These are phyloP conservation scores for Callopanchax toddi DNA, from an alignment of 2,113 vertebrate genomes.

Conservation along the genomic window DNA sequence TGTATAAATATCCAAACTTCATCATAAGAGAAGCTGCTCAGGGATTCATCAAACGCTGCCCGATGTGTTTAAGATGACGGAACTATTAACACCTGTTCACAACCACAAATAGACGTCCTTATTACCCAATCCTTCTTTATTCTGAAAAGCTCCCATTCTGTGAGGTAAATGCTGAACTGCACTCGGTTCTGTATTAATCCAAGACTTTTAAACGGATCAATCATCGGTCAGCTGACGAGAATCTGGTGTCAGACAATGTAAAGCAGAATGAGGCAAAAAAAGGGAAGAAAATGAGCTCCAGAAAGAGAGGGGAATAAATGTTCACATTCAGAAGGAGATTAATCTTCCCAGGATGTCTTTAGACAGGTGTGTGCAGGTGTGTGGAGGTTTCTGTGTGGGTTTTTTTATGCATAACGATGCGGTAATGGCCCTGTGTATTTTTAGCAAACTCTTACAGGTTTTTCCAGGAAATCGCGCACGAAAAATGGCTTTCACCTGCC, in stretches of 20 bases:
- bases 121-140: slow-evolving; percentile 38
- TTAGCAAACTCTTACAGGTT: slow-evolving; percentile 56
- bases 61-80: slow-evolving; percentile 2
- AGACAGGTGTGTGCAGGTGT: slow-evolving; percentile 51
- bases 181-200: slow-evolving; percentile 45
- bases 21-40: background rate
- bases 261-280: slow-evolving; percentile 11
- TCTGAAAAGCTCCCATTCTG: slow-evolving; percentile 37
- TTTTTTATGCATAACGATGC: slow-evolving; percentile 50
- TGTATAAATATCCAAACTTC: background rate
- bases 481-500: slow-evolving; percentile 58
- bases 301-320: slow-evolving; percentile 50
- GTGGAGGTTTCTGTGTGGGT: slow-evolving; percentile 15
- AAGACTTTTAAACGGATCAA: slow-evolving; percentile 47
- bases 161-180: slow-evolving; percentile 27
- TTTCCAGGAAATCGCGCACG: slow-evolving; percentile 52
- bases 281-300: slow-evolving; percentile 6
- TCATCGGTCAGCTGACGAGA: slow-evolving; percentile 39
- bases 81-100: slow-evolving; percentile 21
- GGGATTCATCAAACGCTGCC: slow-evolving; percentile 1
- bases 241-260: slow-evolving; percentile 31
- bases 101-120: slow-evolving; percentile 27
- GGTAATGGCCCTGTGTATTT: slow-evolving; percentile 65
- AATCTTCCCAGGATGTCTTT: slow-evolving; percentile 58
- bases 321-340: slow-evolving; percentile 57